Evolutionary conservation across 2,888 invertebrate species (phyloP).

Genomic region (Nymphalis c-album): DNA sequence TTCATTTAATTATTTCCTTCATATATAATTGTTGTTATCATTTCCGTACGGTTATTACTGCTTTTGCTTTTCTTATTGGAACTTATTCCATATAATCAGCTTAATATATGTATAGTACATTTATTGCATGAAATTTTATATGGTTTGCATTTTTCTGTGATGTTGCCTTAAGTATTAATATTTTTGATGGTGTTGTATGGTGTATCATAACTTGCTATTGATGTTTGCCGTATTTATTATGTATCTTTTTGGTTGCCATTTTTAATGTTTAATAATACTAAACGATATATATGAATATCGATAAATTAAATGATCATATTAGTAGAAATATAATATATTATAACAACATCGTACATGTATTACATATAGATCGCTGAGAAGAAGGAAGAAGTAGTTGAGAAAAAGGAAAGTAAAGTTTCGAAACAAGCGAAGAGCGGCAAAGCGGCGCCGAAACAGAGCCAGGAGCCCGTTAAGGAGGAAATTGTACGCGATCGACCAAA

Average conservation of each 20-base stretch:
- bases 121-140: too few relatives aligned
- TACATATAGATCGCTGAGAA: slow-evolving; percentile 55
- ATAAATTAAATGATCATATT: too few relatives aligned
- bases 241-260: not conserved
- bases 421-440: slow-evolving; percentile 56
- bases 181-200: not conserved
- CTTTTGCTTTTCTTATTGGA: too few relatives aligned
- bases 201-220: too few relatives aligned
- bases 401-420: slow-evolving; percentile 50
- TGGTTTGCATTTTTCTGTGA: too few relatives aligned
- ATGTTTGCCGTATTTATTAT: not conserved
- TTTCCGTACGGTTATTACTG: not conserved
- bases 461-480: slow-evolving; percentile 62
- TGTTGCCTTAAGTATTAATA: too few relatives aligned
- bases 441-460: slow-evolving; percentile 46
- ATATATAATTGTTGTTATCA: not conserved
- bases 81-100: too few relatives aligned
- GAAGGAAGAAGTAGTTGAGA: slow-evolving; percentile 64
- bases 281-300: too few relatives aligned
- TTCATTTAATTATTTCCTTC: not conserved
- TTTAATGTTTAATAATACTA: too few relatives aligned
- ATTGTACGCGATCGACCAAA: slow-evolving; percentile 54
- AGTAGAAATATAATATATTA: too few relatives aligned
- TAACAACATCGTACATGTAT: not conserved
- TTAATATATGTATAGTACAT: too few relatives aligned